phyloP scores from a whole-genome alignment of 2,888 invertebrate genomes.

The Melikaiella ostensackeni region DNA sequence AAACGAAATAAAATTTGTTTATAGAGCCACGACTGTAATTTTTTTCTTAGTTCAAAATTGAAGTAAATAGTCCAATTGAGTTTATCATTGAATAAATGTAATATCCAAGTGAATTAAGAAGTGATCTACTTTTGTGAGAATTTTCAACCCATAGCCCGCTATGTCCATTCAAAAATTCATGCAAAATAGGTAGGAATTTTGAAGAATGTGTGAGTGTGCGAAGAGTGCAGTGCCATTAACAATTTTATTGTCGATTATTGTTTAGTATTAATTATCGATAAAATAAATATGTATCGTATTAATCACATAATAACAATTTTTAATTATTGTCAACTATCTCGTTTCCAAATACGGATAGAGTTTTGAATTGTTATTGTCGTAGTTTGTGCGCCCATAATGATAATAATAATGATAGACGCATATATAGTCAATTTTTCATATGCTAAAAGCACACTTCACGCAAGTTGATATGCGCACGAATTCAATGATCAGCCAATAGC shows the following conservation, averaged over 20 bases:
- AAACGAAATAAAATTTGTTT: too few relatives aligned
- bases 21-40: too few relatives aligned
- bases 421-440: not conserved
- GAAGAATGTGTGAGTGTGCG: slow-evolving; percentile 61
- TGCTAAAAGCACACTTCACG: slow-evolving; percentile 4
- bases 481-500: not conserved
- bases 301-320: slow-evolving; percentile 2
- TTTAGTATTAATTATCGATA: not conserved
- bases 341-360: slow-evolving; percentile 2
- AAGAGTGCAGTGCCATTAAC: slow-evolving; percentile 59
- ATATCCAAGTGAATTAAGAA: not conserved
- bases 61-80: not conserved
- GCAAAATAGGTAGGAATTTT: slow-evolving; percentile 7
- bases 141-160: not conserved
- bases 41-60: not conserved
- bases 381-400: not conserved
- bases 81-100: not conserved
- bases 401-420: not conserved
- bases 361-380: slow-evolving; percentile 56
- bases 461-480: not conserved
- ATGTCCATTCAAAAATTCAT: not conserved
- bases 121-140: not conserved
- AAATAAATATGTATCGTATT: not conserved
- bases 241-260: not conserved
- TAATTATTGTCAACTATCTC: slow-evolving; percentile 7